Base-by-base conservation (phyloP, 2,113 vertebrate species). In the Sula dactylatra region DNA sequence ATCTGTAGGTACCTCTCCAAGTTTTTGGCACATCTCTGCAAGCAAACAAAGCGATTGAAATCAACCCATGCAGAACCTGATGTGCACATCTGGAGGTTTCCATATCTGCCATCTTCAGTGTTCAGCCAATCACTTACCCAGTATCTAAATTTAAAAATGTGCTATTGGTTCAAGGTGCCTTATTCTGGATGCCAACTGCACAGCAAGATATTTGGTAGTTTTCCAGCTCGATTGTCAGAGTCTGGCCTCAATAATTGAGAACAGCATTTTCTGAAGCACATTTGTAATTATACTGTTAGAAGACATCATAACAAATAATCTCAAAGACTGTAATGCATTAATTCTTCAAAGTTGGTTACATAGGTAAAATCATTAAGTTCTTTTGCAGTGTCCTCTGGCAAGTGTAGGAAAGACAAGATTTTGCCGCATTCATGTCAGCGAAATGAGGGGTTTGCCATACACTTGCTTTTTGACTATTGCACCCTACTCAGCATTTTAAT, bases 61-160 rank as follows among this genome's bases (percentile, higher is more conserved):
- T 77, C 61, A 79, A 71, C 38, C n/a, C 79, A 76, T 42, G 61
- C 74, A 77, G 64, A 91, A 96, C 10, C 2, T 89, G 70, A 93
- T 73, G 45, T 38, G 89, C 32, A 62, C 84, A 94, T 95, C 91
- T 94, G 86, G 69, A 91, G 15, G n/a, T 73, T 95, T 93, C 70
- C 86, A 94, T 44, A 93, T 79, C 83, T 94, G 91, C 81, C 94
- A 95, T 62, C 84, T 95, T 95, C 94, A 88, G 91, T 91, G 83
- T 82, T 95, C 86, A 97, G 70, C 74, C 93, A 94, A 88, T 90
- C 78, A 82, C 70, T 97, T 95, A 97, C 52, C 34, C 27, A 31
- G 20, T 91, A 95, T 36, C 70, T 96, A 87, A 93, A 94, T 94
- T 87, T 87, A 55, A 91, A 94, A 97, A 94, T 44, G 7, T 58